Conservation (phyloP, 2,113 vertebrate genomes). For the Gila orcuttii region DNA sequence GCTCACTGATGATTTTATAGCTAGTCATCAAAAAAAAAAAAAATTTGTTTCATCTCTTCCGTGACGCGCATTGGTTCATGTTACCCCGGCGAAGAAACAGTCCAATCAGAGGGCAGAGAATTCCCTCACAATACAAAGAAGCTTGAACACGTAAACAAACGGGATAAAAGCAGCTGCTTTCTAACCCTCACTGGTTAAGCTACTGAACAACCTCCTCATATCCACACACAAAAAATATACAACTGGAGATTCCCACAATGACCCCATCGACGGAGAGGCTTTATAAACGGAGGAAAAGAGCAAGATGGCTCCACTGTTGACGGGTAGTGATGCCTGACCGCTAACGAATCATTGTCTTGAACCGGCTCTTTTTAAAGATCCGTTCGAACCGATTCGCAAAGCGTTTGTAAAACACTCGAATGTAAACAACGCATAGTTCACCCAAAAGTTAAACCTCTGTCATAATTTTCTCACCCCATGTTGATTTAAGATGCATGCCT, state of each 20-base stretch:
- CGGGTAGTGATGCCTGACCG: constrained; percentile 1
- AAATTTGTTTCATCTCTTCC: constrained; percentile 5
- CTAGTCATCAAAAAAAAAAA: not conserved
- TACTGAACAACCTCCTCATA: not conserved
- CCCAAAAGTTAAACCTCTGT: not conserved
- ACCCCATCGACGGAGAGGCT: not conserved
- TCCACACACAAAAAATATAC: not conserved
- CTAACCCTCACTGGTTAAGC: not conserved
- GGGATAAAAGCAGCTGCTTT: not conserved
- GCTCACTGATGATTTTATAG: not conserved
- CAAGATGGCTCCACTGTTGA: constrained; percentile 55
- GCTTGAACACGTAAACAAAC: constrained; percentile 29
- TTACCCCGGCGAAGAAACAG: not conserved
- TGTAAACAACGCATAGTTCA: not conserved
- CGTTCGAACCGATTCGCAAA: not conserved
- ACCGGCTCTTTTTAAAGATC: not conserved
- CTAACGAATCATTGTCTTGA: not conserved
- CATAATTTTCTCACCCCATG: not conserved
- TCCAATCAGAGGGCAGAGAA: constrained; percentile 32
- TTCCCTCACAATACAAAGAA: constrained; percentile 29
- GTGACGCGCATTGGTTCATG: constrained; percentile 32
- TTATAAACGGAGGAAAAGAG: constrained; percentile 3
- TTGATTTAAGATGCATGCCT: not conserved
- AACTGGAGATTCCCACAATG: not conserved
- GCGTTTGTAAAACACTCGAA: not conserved